Base-by-base conservation (phyloP, 2,888 invertebrate genomes). In the Protonemura montana region DNA sequence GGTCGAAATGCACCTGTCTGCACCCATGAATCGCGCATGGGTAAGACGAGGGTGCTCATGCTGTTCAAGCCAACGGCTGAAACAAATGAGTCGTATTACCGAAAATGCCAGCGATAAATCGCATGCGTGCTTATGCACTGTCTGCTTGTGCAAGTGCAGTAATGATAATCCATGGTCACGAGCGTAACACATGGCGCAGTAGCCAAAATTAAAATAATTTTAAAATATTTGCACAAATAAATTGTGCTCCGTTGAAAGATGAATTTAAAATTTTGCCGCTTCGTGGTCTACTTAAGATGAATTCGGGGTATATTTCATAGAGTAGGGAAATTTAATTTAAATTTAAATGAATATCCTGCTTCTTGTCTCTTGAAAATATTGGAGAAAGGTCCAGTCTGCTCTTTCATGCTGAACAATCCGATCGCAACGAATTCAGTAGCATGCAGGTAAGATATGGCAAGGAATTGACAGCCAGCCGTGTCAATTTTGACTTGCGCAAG, bases 61-160 rank as follows among this genome's bases (percentile, higher is more conserved):
- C 80, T 16, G 28, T 27, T 1, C 16, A 16, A 30, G 28, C 29
- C 29, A 81, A 29, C 81, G 30, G 81, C 30, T 81, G 81, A 30
- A 81, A 30, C 28, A 78, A 78, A 28, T 78, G 28, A 78, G 26
- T 78, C 78, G 25, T 28, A 78, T 78, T 27, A 59, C 59, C 59
- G 59, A 59, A 59, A 59, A 59, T 21, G 59, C 59, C 59, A 13
- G 59, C 59, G 21, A 59, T 59, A 59, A 59, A 59, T 59, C 21
- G 59, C 21, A 16, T 21, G 59, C 59, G n/a, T 59, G 21, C 59
- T 59, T 10, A 10, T 21, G 16, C 59, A 59, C 3, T 59, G 59
- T 59, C 59, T 59, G 2, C 59, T 35, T 35, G 35, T 6, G 35
- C 59, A 59, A 59, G 59, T 59, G 59, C 59, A 59, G 41, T 41